Evolutionary conservation across 2,888 invertebrate species (phyloP).

Genomic region (Drosophila falleni): DNA sequence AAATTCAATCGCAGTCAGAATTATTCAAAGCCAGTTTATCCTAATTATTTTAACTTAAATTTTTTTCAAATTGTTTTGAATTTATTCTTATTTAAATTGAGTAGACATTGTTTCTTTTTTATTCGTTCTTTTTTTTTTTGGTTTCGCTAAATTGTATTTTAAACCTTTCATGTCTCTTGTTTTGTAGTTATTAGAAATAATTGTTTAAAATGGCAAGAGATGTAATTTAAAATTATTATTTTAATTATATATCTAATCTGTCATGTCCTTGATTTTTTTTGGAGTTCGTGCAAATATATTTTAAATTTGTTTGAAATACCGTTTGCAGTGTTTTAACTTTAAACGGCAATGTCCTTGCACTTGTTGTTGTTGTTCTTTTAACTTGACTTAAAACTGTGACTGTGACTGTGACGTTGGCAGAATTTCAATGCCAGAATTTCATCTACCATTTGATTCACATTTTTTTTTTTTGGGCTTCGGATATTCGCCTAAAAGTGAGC

Average conservation of each 20-base stretch:
- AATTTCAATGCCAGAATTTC: constrained; percentile 50
- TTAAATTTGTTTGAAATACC: neutral
- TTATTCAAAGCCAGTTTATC: too few species aligned
- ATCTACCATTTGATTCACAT: constrained; percentile 25
- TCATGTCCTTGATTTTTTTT: too few species aligned
- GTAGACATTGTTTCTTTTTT: too few species aligned
- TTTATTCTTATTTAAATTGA: too few species aligned
- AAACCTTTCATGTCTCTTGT: neutral
- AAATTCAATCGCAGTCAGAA: too few species aligned
- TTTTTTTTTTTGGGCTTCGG: constrained; percentile 50
- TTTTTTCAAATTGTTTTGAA: too few species aligned
- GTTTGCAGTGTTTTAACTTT: constrained; percentile 21
- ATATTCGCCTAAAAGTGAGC: constrained; percentile 76
- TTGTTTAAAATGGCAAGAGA: too few species aligned
- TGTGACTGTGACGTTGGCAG: constrained; percentile 14
- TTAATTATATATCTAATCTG: too few species aligned
- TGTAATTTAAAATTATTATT: too few species aligned
- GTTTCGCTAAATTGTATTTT: neutral
- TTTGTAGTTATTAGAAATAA: too few species aligned
- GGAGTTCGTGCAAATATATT: neutral
- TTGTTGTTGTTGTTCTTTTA: constrained; percentile 6
- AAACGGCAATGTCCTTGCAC: neutral
- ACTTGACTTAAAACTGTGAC: neutral
- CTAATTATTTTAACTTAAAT: too few species aligned
- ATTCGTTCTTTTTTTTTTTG: neutral